Evolutionary conservation across 2,888 invertebrate species (phyloP).

Genomic region (Drosophila histrio): DNA sequence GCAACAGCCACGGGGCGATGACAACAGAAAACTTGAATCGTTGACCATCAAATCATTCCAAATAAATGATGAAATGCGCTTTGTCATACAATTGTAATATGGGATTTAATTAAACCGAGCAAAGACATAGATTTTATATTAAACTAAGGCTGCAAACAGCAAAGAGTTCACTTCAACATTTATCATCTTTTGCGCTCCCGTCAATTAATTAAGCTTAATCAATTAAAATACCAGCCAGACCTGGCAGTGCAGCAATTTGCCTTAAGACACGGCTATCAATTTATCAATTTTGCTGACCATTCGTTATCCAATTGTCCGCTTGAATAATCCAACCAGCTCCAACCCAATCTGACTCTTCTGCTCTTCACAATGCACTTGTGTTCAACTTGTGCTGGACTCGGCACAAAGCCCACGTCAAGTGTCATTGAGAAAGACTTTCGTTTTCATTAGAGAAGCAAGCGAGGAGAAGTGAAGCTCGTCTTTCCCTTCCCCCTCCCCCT

Average conservation of each 20-base stretch:
- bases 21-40: constrained; percentile 32
- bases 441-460: constrained; percentile 45
- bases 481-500: background rate
- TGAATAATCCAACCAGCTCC: constrained; percentile 43
- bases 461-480: background rate
- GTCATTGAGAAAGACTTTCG: constrained; percentile 68
- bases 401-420: constrained; percentile 42
- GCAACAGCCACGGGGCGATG: constrained; percentile 40
- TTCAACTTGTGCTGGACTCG: constrained; percentile 21
- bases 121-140: background rate
- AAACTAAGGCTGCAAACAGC: background rate
- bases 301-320: constrained; percentile 53
- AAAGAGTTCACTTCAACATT: background rate
- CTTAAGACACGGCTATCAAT: no score
- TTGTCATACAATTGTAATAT: constrained; percentile 12
- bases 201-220: constrained; percentile 40
- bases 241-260: constrained; percentile 14
- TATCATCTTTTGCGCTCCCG: constrained; percentile 28
- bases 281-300: constrained; percentile 29
- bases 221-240: constrained; percentile 31
- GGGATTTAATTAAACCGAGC: constrained; percentile 11
- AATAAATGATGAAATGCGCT: constrained; percentile 21
- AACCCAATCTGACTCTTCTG: constrained; percentile 31
- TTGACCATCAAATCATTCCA: constrained; percentile 39
- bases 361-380: constrained; percentile 24